phyloP scores from a whole-genome alignment of 2,888 invertebrate genomes.

The Phengaris arion region DNA sequence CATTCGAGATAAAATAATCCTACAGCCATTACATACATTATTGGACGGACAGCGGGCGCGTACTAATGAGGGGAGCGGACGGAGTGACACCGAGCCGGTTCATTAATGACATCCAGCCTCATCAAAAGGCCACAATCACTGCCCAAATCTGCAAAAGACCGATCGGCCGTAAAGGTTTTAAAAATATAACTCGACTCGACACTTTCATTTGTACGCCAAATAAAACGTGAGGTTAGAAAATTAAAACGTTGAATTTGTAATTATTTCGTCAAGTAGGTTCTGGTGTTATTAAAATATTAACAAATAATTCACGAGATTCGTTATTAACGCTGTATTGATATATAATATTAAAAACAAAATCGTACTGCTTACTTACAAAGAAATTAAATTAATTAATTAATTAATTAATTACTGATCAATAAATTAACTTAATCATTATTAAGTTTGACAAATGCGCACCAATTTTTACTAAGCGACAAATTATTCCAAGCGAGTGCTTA shows the following conservation, averaged over 20 bases:
- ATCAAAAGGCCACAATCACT: constrained; percentile 27
- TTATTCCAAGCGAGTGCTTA: no score
- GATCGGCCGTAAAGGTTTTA: background rate
- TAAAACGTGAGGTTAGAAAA: constrained; percentile 1
- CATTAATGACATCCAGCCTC: constrained; percentile 54
- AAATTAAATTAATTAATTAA: no score
- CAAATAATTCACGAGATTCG: no score
- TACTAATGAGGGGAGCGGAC: constrained; percentile 41
- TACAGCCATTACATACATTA: constrained; percentile 16
- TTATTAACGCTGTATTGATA: no score
- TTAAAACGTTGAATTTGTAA: background rate
- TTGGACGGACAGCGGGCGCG: constrained; percentile 27
- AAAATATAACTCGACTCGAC: background rate
- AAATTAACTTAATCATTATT: no score
- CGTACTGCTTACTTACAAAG: no score
- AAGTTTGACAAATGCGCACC: no score
- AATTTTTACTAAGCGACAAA: no score
- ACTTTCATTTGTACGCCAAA: constrained; percentile 5
- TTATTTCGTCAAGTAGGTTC: background rate
- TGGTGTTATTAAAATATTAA: no score
- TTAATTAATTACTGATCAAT: no score
- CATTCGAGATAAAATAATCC: constrained; percentile 4
- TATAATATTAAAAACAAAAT: no score
- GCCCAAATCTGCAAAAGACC: background rate
- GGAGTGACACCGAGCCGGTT: constrained; percentile 43